These are phyloP conservation scores for Taxidea taxus DNA, from an alignment of 2,113 vertebrate species.

Conservation along the genomic window DNA sequence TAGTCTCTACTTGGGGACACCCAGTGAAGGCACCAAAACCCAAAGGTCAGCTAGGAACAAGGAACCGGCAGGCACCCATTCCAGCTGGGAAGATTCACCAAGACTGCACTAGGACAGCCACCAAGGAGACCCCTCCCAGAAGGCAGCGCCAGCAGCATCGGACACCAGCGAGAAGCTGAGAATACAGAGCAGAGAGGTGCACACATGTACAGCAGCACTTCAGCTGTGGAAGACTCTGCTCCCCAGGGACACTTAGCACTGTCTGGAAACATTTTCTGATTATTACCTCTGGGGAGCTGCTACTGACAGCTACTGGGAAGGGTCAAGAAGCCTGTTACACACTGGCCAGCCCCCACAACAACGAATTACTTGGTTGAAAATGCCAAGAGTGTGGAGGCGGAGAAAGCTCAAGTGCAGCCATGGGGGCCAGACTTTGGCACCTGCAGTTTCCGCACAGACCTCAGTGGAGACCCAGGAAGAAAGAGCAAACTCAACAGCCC, in stretches of 20 bases:
- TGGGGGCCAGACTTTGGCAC: no score
- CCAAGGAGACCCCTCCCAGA: not conserved
- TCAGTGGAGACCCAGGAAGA: not conserved
- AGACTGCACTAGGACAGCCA: fast-evolving
- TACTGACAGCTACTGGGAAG: not conserved
- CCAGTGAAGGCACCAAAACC: not conserved
- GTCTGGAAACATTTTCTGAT: no score
- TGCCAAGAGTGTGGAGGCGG: no score
- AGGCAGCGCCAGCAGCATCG: fast-evolving
- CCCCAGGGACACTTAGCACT: not conserved
- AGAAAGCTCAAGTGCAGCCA: no score
- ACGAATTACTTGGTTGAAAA: no score
- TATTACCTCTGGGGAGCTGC: no score
- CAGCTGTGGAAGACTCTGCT: no score
- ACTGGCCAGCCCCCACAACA: no score
- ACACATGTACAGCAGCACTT: not conserved
- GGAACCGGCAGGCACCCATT: not conserved
- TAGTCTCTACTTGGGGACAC: not conserved
- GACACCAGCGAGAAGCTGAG: not conserved
- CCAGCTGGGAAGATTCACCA: not conserved
- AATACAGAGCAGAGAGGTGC: not conserved
- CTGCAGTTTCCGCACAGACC: not conserved
- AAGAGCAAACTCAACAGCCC: not conserved
- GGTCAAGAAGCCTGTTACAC: not conserved
- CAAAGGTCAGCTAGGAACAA: not conserved